A percentile compares a stretch with the other conserved stretches of the same genome.
These are phyloP conservation scores for Syrista parreyssii DNA, from an alignment of 2,888 invertebrate species.

Conservation along the genomic window DNA sequence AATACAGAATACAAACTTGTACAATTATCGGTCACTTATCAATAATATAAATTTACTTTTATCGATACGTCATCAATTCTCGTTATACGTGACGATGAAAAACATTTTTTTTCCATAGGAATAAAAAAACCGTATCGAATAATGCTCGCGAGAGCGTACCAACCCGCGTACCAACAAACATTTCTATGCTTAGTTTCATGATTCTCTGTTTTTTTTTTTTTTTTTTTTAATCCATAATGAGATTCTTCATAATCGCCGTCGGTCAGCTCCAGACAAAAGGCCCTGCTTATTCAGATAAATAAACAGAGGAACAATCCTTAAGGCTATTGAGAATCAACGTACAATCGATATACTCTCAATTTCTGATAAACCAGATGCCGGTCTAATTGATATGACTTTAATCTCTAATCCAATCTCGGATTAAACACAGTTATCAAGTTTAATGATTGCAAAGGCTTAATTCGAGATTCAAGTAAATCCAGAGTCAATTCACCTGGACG, in stretches of 20 bases:
- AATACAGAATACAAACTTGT: slow-evolving; percentile 18
- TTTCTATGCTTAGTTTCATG: not conserved
- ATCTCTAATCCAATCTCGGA: not conserved
- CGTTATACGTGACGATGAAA: not conserved
- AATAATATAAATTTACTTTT: not conserved
- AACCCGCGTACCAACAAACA: not conserved
- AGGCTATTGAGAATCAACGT: not conserved
- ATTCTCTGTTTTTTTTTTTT: too few species aligned
- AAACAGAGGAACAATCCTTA: not conserved
- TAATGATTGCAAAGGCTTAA: not conserved
- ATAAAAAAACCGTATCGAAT: not conserved
- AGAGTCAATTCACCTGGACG: not conserved
- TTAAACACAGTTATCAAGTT: not conserved
- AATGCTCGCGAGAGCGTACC: not conserved
- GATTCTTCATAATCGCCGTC: not conserved
- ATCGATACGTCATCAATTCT: not conserved
- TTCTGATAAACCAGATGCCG: not conserved
- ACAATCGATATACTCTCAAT: not conserved
- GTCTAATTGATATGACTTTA: not conserved
- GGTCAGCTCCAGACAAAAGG: not conserved
- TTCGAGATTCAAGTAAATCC: not conserved
- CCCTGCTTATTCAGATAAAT: not conserved
- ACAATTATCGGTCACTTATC: not conserved
- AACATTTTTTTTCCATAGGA: not conserved
- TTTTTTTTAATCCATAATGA: not conserved